A percentile compares a stretch with the other conserved stretches of the same genome.
These are phyloP conservation scores for Rhinolophus ferrumequinum DNA, from an alignment of 2,113 vertebrate genomes.

Conservation along the genomic window DNA sequence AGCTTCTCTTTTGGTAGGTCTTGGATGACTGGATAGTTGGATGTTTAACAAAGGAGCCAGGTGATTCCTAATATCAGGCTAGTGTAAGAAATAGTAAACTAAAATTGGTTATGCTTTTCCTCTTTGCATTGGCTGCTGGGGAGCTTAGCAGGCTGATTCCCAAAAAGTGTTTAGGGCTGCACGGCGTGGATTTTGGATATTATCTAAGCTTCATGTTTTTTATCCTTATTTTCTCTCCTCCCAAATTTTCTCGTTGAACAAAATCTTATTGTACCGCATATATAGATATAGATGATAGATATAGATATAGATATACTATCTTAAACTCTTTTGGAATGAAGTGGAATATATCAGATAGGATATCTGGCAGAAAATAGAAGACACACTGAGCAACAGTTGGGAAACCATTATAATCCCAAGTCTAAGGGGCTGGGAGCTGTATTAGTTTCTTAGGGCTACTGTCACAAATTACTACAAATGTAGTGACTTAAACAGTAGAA, in stretches of 20 bases:
- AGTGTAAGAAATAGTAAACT: background rate
- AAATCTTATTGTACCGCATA: background rate
- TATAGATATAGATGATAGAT: too few relatives aligned
- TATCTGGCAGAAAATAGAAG: background rate
- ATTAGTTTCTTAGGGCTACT: background rate
- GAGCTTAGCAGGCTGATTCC: background rate
- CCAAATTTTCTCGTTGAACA: background rate
- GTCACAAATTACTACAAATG: background rate
- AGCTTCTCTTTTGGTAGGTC: background rate
- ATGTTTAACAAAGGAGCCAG: background rate
- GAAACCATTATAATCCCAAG: background rate
- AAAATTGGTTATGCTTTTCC: background rate
- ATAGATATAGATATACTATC: background rate
- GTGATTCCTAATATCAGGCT: background rate
- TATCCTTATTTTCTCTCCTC: background rate
- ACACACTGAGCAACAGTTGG: background rate
- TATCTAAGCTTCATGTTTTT: background rate
- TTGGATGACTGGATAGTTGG: background rate
- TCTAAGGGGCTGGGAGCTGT: background rate
- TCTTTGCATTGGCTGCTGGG: background rate
- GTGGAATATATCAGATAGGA: background rate
- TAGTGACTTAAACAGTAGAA: background rate
- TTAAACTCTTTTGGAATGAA: slow-evolving; percentile 4
- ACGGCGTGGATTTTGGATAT: background rate
- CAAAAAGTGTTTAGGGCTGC: background rate